Evolutionary conservation across 2,113 vertebrate genomes (phyloP).

Genomic region (Eudyptes chrysolophus): DNA sequence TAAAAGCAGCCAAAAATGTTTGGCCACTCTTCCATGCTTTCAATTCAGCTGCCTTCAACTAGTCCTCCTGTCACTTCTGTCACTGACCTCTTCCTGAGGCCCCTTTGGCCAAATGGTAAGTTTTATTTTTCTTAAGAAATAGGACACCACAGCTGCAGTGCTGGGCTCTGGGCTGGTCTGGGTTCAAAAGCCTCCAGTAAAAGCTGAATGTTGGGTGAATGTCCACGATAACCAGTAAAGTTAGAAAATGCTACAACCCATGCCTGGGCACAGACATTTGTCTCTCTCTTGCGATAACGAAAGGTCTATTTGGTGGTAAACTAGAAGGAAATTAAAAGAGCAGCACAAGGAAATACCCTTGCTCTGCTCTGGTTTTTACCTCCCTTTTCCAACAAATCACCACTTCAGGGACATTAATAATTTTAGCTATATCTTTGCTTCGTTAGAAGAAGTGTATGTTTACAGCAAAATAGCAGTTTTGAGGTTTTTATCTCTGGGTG

Average conservation of each 20-base stretch:
- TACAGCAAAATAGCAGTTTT: background rate
- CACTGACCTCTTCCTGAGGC: background rate
- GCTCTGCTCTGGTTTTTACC: background rate
- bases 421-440: background rate
- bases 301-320: background rate
- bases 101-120: background rate
- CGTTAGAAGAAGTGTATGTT: background rate
- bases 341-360: background rate
- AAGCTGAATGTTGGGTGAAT: background rate
- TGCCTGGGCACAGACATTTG: fast-evolving
- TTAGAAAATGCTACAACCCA: background rate
- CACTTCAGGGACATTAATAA: background rate
- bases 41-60: background rate
- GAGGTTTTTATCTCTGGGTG: background rate
- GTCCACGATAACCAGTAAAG: background rate
- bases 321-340: background rate
- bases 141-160: background rate
- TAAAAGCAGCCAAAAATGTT: background rate
- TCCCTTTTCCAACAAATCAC: background rate
- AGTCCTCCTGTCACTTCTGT: background rate
- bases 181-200: background rate
- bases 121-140: background rate
- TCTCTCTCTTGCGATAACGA: background rate
- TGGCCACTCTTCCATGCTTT: background rate
- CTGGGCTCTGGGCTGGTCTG: background rate